Evolutionary conservation across 2,797 vertebrate genomes (phyloP).

Genomic region (Anisognathus igniventris): DNA sequence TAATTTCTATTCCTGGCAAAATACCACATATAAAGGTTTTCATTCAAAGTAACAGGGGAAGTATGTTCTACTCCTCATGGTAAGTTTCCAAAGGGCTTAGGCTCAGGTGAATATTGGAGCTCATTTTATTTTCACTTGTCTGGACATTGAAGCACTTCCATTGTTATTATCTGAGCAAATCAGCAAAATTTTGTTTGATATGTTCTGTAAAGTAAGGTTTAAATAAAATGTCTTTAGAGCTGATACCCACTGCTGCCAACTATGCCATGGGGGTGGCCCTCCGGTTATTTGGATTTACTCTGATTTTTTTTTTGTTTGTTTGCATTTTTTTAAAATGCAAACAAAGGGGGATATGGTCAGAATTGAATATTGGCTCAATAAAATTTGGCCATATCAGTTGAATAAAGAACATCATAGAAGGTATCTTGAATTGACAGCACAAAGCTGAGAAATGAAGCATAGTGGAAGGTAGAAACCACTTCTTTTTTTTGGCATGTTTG

Average conservation of each 20-base stretch:
- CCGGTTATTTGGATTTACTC: background rate
- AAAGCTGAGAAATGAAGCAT: background rate
- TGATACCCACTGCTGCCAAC: background rate
- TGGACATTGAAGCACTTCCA: background rate
- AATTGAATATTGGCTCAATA: background rate
- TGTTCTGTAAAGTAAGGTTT: background rate
- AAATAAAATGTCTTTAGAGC: background rate
- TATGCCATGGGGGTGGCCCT: fast-evolving
- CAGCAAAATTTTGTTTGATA: background rate
- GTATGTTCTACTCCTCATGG: background rate
- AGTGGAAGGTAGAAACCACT: background rate
- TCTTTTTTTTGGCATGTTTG: background rate
- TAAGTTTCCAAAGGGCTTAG: background rate
- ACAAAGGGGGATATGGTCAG: background rate
- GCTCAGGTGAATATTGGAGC: background rate
- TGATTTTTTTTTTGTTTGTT: background rate
- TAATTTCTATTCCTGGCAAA: slow-evolving; percentile 15
- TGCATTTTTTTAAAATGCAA: too few species aligned
- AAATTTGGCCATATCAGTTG: background rate
- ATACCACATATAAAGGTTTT: background rate
- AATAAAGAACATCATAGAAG: background rate
- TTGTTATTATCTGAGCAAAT: background rate
- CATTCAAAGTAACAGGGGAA: background rate
- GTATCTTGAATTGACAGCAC: background rate
- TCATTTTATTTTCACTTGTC: slow-evolving; percentile 9